Conservation (phyloP, 2,113 vertebrate genomes). For the Vicugna pacos region DNA sequence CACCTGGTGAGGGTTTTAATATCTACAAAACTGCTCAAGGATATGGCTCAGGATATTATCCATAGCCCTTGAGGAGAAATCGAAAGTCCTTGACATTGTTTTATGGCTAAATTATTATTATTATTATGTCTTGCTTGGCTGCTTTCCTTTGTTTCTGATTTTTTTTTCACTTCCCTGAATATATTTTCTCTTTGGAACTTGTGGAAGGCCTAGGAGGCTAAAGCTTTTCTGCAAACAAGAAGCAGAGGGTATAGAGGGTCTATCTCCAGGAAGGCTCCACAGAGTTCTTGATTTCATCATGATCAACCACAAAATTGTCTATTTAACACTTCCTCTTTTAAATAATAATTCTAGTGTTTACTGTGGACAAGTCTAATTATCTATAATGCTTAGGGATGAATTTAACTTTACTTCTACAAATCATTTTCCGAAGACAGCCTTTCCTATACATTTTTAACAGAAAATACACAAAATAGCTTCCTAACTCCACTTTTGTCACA, state of each 20-base stretch:
- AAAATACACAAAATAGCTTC: background rate
- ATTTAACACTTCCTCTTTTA: background rate
- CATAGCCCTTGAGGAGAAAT: background rate
- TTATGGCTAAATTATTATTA: background rate
- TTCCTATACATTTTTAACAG: background rate
- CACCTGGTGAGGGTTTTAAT: background rate
- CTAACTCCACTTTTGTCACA: background rate
- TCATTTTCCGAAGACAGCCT: background rate
- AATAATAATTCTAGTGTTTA: background rate
- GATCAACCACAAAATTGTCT: background rate
- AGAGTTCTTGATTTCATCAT: background rate
- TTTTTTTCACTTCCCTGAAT: background rate
- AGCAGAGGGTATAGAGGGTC: background rate
- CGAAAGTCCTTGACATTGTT: background rate
- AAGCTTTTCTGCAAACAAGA: background rate
- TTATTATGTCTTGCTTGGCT: background rate
- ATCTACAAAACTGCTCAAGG: background rate
- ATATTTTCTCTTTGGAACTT: background rate
- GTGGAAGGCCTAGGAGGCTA: background rate
- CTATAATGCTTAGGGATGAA: background rate
- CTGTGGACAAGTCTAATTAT: background rate
- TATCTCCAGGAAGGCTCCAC: background rate
- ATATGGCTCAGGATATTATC: background rate
- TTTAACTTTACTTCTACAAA: background rate
- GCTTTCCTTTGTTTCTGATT: background rate